phyloP scores from a whole-genome alignment of 2,888 invertebrate genomes.

The Apodemia hepburni region DNA sequence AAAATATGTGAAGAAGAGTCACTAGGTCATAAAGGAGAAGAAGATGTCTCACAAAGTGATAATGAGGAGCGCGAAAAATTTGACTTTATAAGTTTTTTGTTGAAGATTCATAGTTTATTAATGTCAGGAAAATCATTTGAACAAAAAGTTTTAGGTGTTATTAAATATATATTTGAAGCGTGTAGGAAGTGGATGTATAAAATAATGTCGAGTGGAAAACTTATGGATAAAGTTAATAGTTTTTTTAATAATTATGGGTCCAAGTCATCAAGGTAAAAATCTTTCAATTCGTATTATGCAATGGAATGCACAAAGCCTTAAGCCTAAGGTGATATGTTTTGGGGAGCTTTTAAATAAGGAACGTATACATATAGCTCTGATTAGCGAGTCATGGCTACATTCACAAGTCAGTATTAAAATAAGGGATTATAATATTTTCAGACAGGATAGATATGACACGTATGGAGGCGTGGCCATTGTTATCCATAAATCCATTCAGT shows the following conservation, averaged over 20 bases:
- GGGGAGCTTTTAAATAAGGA: too few relatives aligned
- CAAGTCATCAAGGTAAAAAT: neutral
- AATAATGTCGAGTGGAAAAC: conserved; percentile 2
- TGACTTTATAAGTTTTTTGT: neutral
- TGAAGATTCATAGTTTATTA: neutral
- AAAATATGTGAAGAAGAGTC: neutral
- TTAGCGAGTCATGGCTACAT: too few relatives aligned
- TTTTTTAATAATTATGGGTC: neutral
- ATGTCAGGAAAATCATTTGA: neutral
- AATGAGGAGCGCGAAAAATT: neutral
- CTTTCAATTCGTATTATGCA: neutral
- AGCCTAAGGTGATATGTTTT: too few relatives aligned
- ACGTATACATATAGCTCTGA: too few relatives aligned
- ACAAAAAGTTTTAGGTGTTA: neutral
- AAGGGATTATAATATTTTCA: too few relatives aligned
- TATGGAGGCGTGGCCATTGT: too few relatives aligned
- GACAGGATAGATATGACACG: too few relatives aligned
- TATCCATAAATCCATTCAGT: too few relatives aligned
- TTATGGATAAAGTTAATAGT: neutral
- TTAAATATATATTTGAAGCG: neutral
- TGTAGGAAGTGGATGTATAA: neutral
- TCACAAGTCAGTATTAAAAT: too few relatives aligned
- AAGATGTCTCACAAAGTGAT: neutral
- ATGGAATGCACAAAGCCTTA: too few relatives aligned
- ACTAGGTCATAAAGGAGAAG: neutral